These are phyloP conservation scores for Charina bottae DNA, from an alignment of 2,113 vertebrate species.

Conservation along the genomic window DNA sequence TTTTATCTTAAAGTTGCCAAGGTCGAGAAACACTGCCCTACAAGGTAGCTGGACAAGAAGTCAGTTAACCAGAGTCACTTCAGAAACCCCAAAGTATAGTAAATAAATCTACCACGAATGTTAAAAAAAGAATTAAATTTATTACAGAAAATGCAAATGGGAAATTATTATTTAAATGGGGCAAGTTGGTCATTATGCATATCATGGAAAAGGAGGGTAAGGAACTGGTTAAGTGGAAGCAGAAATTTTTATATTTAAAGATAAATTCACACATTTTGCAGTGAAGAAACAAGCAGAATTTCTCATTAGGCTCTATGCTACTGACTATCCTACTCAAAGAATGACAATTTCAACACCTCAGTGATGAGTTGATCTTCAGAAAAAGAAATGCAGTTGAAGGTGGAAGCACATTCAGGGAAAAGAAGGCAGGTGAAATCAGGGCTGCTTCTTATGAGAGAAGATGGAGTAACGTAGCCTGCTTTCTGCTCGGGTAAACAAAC, in stretches of 20 bases:
- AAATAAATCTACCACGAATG: background rate
- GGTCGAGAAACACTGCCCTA: background rate
- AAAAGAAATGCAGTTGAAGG: background rate
- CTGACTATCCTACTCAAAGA: background rate
- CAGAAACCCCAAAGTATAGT: background rate
- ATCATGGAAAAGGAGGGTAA: background rate
- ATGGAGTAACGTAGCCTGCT: background rate
- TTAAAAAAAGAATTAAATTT: conserved; percentile 32
- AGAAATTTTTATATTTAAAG: background rate
- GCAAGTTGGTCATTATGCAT: conserved; percentile 5
- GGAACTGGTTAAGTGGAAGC: conserved; percentile 23
- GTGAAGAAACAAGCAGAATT: background rate
- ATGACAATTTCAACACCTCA: background rate
- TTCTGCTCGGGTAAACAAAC: background rate
- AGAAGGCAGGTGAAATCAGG: background rate
- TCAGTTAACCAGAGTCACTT: background rate
- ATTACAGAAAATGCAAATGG: conserved; percentile 16
- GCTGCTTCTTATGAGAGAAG: background rate
- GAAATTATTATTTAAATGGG: conserved; percentile 35
- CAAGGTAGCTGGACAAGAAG: background rate
- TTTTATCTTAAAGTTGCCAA: no score
- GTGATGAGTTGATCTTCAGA: background rate
- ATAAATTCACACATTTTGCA: background rate
- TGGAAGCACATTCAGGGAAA: background rate
- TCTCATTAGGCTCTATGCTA: background rate